phyloP scores from a whole-genome alignment of 2,888 invertebrate genomes.

The Hirtodrosophila cameraria region DNA sequence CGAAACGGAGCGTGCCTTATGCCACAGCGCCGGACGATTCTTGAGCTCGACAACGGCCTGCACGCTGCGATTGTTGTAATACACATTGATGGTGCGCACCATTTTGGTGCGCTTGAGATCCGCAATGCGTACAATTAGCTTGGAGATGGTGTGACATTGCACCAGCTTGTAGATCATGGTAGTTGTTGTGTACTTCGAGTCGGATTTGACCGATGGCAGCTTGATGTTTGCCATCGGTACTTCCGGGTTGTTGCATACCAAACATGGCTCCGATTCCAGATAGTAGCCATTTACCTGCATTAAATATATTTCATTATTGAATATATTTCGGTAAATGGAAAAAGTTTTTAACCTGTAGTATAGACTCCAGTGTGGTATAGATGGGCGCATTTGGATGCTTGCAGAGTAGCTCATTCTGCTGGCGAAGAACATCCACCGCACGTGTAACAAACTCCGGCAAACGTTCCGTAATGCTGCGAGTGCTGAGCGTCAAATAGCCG shows the following conservation, averaged over 20 bases:
- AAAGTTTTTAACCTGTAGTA: conserved; percentile 94
- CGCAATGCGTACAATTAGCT: conserved; percentile 95
- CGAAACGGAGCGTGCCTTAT: conserved; percentile 96
- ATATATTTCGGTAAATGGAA: no score
- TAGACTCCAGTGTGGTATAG: conserved; percentile 96
- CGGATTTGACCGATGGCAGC: conserved; percentile 95
- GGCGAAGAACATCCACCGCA: conserved; percentile 92
- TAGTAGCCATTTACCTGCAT: conserved; percentile 97
- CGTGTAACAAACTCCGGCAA: conserved; percentile 92
- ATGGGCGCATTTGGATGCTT: conserved; percentile 97
- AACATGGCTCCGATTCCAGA: conserved; percentile 97
- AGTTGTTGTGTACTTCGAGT: conserved; percentile 98
- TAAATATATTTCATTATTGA: no score
- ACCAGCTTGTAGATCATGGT: conserved; percentile 98
- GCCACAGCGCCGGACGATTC: conserved; percentile 98
- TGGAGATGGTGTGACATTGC: conserved; percentile 97
- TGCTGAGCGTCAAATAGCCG: conserved; percentile 96
- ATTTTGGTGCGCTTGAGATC: conserved; percentile 98
- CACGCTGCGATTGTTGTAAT: conserved; percentile 97
- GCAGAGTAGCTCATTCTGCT: conserved; percentile 94
- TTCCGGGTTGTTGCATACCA: conserved; percentile 99
- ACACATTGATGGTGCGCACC: conserved; percentile 97
- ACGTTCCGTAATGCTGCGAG: conserved; percentile 88
- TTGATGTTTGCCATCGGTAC: conserved; percentile 96
- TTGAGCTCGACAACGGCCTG: conserved; percentile 99